Percentiles rank a stretch among this genome's conserved stretches.
Conservation (phyloP, 2,888 invertebrate genomes). For the Panopea generosa region DNA sequence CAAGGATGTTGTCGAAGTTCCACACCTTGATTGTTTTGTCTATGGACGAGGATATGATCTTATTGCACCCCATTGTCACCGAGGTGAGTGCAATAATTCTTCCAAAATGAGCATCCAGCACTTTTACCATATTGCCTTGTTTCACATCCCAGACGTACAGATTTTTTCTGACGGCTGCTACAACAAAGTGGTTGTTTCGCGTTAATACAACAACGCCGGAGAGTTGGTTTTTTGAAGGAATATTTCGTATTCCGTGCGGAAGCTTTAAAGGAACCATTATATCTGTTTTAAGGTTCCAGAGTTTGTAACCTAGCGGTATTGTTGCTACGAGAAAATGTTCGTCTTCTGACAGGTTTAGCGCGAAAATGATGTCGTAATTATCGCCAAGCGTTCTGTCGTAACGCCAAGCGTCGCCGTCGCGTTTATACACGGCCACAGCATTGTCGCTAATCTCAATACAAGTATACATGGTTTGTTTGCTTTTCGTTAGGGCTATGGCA, state of each 20-base stretch:
- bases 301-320: conserved; percentile 82
- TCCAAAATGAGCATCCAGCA: conserved; percentile 98
- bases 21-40: conserved; percentile 99
- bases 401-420: conserved; percentile 76
- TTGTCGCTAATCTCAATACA: conserved; percentile 84
- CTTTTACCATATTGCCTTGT: conserved; percentile 93
- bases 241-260: conserved; percentile 92
- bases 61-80: conserved; percentile 90
- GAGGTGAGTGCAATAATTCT: conserved; percentile 96
- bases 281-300: conserved; percentile 85
- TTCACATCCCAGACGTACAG: conserved; percentile 97
- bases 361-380: conserved; percentile 81
- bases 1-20: conserved; percentile 99
- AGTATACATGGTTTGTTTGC: conserved; percentile 78
- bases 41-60: conserved; percentile 96
- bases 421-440: conserved; percentile 81
- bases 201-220: conserved; percentile 97
- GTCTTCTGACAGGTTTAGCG: conserved; percentile 92
- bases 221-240: conserved; percentile 95
- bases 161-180: conserved; percentile 97
- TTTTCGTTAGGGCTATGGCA: conserved; percentile 80
- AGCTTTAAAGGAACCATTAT: conserved; percentile 78
- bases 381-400: conserved; percentile 81
- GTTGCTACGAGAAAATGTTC: conserved; percentile 92
- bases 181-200: conserved; percentile 94